Evolutionary conservation across 1,140 invertebrate genomes (phyloP).

Genomic region (Drosophila baimaii): DNA sequence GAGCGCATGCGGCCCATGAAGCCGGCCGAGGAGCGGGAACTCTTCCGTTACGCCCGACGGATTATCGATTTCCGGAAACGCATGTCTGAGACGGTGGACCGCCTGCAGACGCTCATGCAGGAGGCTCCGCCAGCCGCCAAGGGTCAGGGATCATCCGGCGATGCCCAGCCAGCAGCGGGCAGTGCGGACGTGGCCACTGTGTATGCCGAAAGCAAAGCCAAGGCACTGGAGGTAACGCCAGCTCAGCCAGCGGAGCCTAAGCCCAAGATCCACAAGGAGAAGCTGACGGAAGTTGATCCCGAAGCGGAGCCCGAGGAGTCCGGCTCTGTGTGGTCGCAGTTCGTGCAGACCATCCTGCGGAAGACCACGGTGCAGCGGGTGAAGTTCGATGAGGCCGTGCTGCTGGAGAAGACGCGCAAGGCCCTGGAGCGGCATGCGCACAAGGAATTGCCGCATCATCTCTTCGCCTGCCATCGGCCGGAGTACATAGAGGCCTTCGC

Average conservation of each 20-base stretch:
- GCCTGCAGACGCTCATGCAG: slow-evolving; percentile 72
- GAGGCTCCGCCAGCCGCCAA: slow-evolving; percentile 39
- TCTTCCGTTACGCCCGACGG: slow-evolving; percentile 70
- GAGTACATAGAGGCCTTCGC: slow-evolving; percentile 75
- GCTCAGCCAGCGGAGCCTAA: neutral
- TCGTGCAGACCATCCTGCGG: slow-evolving; percentile 75
- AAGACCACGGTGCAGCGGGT: slow-evolving; percentile 67
- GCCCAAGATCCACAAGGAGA: neutral
- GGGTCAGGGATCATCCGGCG: neutral
- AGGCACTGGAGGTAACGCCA: neutral
- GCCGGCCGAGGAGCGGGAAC: slow-evolving; percentile 37
- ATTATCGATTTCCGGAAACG: slow-evolving; percentile 75
- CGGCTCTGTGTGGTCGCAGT: slow-evolving; percentile 76
- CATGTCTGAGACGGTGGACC: slow-evolving; percentile 75
- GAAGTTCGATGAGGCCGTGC: slow-evolving; percentile 67
- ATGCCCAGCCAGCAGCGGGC: neutral
- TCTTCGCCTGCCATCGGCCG: slow-evolving; percentile 72
- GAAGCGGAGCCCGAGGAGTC: neutral
- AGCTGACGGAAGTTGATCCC: neutral
- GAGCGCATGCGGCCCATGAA: slow-evolving; percentile 28
- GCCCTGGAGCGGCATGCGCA: slow-evolving; percentile 63
- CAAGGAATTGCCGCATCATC: slow-evolving; percentile 57
- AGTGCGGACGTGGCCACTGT: neutral
- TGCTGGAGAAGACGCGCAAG: slow-evolving; percentile 74
- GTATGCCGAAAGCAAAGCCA: slow-evolving; percentile 3